Evolutionary conservation across 2,113 vertebrate species (phyloP).

Genomic region (Gila orcuttii): DNA sequence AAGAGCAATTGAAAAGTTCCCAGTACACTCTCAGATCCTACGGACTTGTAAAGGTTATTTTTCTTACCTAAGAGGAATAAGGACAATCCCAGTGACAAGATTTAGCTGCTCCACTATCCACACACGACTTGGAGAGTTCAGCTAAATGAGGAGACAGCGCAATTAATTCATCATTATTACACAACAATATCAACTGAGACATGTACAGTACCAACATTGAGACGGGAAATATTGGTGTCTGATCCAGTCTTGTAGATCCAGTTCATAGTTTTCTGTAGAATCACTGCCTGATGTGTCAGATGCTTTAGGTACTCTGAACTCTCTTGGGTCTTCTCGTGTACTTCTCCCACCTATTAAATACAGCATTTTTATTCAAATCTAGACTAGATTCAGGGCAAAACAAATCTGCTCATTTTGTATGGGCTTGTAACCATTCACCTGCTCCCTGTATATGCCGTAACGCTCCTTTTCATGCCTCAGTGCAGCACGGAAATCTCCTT

Average conservation of each 20-base stretch:
- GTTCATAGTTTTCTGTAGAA: slow-evolving; percentile 91
- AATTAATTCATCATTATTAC: neutral
- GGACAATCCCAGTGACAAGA: slow-evolving; percentile 89
- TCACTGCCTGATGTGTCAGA: slow-evolving; percentile 90
- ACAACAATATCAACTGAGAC: neutral
- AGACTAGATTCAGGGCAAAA: neutral
- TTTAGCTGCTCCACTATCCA: slow-evolving; percentile 92
- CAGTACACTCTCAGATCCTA: neutral
- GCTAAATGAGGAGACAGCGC: slow-evolving; percentile 67
- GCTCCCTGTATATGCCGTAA: slow-evolving; percentile 87
- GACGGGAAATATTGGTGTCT: slow-evolving; percentile 80
- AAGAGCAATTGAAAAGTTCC: neutral
- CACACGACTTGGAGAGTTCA: slow-evolving; percentile 84
- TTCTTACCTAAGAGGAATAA: slow-evolving; percentile 87
- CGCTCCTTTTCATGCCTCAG: slow-evolving; percentile 92
- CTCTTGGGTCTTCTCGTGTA: slow-evolving; percentile 86
- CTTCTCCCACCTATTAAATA: slow-evolving; percentile 83
- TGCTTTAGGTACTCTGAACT: slow-evolving; percentile 92
- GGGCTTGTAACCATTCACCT: slow-evolving; percentile 72
- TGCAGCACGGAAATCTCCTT: slow-evolving; percentile 89
- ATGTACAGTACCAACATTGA: slow-evolving; percentile 75
- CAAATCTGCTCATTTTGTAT: neutral
- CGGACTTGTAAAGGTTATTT: neutral
- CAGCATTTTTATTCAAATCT: slow-evolving; percentile 13
- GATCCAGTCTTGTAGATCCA: slow-evolving; percentile 87